A percentile compares a stretch with the other conserved stretches of the same genome.
phyloP scores from a whole-genome alignment of 2,113 vertebrate species.

The Pyrgilauda ruficollis region DNA sequence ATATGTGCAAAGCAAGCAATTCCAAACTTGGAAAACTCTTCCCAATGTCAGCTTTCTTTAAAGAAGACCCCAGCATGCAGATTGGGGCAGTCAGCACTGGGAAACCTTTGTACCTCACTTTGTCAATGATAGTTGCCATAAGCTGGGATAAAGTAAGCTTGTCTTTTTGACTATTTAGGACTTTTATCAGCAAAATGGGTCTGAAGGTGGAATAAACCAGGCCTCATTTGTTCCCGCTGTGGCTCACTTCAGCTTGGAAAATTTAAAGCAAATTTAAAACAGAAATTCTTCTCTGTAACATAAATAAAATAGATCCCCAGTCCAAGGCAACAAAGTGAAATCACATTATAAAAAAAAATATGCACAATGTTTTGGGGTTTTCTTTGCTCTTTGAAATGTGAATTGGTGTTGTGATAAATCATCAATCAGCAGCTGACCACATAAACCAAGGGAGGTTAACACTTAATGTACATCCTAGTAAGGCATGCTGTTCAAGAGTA shows the following conservation, averaged over 20 bases:
- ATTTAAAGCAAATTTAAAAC: neutral
- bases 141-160: neutral
- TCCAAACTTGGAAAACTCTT: neutral
- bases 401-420: neutral
- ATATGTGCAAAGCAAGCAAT: neutral
- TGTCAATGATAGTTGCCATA: neutral
- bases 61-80: neutral
- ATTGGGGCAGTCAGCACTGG: neutral
- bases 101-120: neutral
- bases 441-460: neutral
- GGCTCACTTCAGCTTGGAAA: neutral
- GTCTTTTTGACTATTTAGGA: neutral
- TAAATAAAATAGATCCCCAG: neutral
- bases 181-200: neutral
- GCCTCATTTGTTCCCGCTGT: fast-evolving
- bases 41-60: neutral
- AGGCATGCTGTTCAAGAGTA: neutral
- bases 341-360: neutral
- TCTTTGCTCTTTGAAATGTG: neutral
- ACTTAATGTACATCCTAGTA: neutral
- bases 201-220: neutral
- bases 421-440: conserved; percentile 16
- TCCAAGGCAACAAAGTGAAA: neutral
- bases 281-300: neutral
- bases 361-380: neutral